Evolutionary conservation across 2,113 vertebrate species (phyloP).

Genomic region (Neoarius graeffei): DNA sequence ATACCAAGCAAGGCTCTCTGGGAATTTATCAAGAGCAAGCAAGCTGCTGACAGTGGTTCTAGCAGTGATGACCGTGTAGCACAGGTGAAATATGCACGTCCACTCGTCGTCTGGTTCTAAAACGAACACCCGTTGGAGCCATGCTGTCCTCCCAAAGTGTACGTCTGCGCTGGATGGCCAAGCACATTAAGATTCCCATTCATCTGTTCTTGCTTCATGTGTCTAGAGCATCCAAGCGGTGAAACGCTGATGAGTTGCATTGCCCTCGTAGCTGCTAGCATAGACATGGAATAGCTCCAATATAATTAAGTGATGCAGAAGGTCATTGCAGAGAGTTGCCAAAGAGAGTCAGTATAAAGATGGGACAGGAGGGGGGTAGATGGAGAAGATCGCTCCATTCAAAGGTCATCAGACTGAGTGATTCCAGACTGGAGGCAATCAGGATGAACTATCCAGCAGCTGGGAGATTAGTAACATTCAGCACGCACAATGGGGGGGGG

Average conservation of each 20-base stretch:
- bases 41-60: conserved; percentile 49
- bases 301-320: background rate
- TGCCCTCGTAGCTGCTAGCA: background rate
- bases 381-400: conserved; percentile 25
- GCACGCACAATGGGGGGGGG: background rate
- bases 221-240: background rate
- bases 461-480: background rate
- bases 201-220: conserved; percentile 2
- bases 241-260: background rate
- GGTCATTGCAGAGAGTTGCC: background rate
- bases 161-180: background rate
- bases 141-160: background rate
- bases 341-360: background rate
- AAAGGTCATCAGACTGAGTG: conserved; percentile 33
- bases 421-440: conserved; percentile 36
- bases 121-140: conserved; percentile 15
- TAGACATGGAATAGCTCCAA: background rate
- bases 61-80: conserved; percentile 27
- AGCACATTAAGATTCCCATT: conserved; percentile 14
- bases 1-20: conserved; percentile 19
- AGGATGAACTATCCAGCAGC: conserved; percentile 11
- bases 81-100: conserved; percentile 48
- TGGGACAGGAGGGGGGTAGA: conserved; percentile 8
- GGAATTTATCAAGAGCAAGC: conserved; percentile 46
- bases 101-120: background rate